Conservation (phyloP, 2,113 vertebrate genomes). For the Oplegnathus fasciatus region DNA sequence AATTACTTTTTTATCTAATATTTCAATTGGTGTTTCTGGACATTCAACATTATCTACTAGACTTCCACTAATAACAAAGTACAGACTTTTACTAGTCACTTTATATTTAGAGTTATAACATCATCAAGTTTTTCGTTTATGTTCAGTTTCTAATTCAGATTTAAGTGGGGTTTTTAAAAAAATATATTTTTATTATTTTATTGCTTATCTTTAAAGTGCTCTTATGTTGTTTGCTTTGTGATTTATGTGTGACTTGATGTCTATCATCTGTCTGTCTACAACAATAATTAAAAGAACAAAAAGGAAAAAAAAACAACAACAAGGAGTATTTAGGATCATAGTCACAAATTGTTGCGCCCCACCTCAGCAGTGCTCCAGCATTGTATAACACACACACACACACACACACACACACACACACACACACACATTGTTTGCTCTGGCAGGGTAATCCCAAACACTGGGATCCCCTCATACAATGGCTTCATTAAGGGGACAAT, state of each 20-base stretch:
- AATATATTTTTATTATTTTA: background rate
- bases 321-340: slow-evolving; percentile 19
- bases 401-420: slow-evolving; percentile 47
- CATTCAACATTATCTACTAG: background rate
- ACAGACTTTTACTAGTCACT: background rate
- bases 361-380: slow-evolving; percentile 17
- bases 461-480: slow-evolving; percentile 69
- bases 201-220: background rate
- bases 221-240: background rate
- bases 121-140: background rate
- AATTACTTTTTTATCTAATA: background rate
- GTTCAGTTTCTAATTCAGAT: background rate
- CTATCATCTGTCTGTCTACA: background rate
- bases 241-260: background rate
- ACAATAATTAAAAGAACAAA: background rate
- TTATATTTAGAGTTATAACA: background rate
- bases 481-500: slow-evolving; percentile 80
- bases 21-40: background rate
- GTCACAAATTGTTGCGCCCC: background rate
- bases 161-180: background rate
- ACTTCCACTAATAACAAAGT: background rate
- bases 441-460: slow-evolving; percentile 66
- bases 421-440: slow-evolving; percentile 67
- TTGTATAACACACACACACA: slow-evolving; percentile 28
- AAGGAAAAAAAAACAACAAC: background rate